Evolutionary conservation across 2,888 invertebrate species (phyloP).

Genomic region (Ommatoiulus sabulosus): DNA sequence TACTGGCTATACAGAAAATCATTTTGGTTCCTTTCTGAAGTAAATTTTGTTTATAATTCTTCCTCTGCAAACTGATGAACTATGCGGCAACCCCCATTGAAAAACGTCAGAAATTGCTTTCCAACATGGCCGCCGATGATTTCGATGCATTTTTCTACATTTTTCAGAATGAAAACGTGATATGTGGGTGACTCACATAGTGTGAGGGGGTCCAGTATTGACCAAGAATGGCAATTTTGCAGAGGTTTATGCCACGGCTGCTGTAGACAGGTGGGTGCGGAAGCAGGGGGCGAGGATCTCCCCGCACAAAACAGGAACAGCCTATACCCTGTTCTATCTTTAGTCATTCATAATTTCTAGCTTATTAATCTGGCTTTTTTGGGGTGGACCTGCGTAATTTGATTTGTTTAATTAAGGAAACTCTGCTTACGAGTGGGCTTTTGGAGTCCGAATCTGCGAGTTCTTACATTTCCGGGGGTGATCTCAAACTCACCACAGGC

Average conservation of each 20-base stretch:
- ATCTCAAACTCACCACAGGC: neutral
- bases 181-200: neutral
- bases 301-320: neutral
- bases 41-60: neutral
- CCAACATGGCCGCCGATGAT: neutral
- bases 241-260: neutral
- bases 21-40: no score
- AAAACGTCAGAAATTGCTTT: neutral
- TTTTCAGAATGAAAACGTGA: neutral
- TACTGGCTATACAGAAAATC: no score
- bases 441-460: neutral
- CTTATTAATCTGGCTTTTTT: slow-evolving; percentile 24
- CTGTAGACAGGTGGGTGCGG: neutral
- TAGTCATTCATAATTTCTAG: slow-evolving; percentile 11
- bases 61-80: neutral
- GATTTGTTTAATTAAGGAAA: neutral
- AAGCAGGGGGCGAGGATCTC: slow-evolving; percentile 1
- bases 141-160: neutral
- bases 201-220: neutral
- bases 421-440: neutral
- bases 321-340: slow-evolving; percentile 6
- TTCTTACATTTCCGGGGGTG: slow-evolving; percentile 12
- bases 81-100: neutral
- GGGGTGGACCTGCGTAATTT: neutral
- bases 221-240: slow-evolving; percentile 22